Evolutionary conservation across 2,113 vertebrate species (phyloP).

Genomic region (Hypomesus transpacificus): DNA sequence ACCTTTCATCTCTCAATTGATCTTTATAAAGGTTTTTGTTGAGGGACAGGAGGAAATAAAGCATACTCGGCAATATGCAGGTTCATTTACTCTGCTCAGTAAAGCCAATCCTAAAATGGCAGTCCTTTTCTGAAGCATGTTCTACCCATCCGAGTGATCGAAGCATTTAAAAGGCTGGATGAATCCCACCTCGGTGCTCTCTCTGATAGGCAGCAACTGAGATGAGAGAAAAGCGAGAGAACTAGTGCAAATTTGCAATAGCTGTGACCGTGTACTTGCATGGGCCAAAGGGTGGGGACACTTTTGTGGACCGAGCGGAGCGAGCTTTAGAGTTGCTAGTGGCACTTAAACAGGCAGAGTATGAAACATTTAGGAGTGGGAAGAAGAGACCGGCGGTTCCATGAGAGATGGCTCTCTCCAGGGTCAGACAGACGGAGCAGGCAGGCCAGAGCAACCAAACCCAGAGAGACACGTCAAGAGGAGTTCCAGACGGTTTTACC

Average conservation of each 20-base stretch:
- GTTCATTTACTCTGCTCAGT: not conserved
- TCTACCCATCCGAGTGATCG: no score
- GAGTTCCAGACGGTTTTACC: constrained; percentile 7
- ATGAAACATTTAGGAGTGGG: constrained; percentile 11
- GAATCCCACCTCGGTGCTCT: no score
- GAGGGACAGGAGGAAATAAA: not conserved
- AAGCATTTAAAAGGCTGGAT: no score
- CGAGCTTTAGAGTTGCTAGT: no score
- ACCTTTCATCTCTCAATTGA: not conserved
- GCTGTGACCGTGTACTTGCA: no score
- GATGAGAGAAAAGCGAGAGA: no score
- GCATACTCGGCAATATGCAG: no score
- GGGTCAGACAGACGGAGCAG: constrained; percentile 3
- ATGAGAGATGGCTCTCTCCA: constrained; percentile 12
- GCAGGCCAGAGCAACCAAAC: constrained; percentile 31
- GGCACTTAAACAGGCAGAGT: not conserved
- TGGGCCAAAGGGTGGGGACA: no score
- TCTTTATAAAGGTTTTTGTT: no score
- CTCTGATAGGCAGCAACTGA: no score
- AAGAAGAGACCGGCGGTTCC: constrained; percentile 11
- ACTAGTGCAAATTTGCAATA: no score
- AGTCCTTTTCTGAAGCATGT: constrained; percentile 5
- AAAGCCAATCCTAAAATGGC: constrained; percentile 7
- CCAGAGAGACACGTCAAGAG: constrained; percentile 23
- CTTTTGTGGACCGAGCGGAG: no score